Evolutionary conservation across 2,113 vertebrate genomes (phyloP).

Genomic region (Rhinoderma darwinii): DNA sequence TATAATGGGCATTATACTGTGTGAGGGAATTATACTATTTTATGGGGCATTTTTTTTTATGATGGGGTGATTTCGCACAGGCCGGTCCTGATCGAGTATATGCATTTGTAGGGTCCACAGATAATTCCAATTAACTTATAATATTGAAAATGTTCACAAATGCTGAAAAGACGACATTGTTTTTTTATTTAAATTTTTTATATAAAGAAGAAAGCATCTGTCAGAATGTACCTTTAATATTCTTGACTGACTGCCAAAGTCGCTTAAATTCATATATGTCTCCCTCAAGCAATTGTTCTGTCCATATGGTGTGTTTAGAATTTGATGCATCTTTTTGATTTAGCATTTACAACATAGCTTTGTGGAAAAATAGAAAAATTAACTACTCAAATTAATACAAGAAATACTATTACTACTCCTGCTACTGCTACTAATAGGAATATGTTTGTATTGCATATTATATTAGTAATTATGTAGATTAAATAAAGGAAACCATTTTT

Average conservation of each 20-base stretch:
- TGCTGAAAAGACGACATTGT: not conserved
- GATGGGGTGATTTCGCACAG: too few species aligned
- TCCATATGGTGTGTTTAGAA: conserved; percentile 1
- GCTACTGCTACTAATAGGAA: not conserved
- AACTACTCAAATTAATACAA: not conserved
- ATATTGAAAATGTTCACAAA: not conserved
- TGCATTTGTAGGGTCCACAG: too few species aligned
- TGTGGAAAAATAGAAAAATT: not conserved
- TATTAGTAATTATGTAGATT: not conserved
- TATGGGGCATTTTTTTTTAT: too few species aligned
- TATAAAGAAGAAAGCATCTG: not conserved
- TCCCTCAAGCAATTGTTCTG: not conserved
- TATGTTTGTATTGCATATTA: not conserved
- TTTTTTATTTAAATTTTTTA: not conserved
- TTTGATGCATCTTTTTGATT: not conserved
- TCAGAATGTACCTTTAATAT: not conserved
- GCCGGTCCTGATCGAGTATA: too few species aligned
- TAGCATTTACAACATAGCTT: not conserved
- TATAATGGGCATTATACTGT: too few species aligned
- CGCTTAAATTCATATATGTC: not conserved
- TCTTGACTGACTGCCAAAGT: conserved; percentile 8
- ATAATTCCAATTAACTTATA: not conserved
- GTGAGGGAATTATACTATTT: too few species aligned
- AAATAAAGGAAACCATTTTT: too few species aligned
- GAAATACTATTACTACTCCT: not conserved